Evolutionary conservation across 1,140 invertebrate genomes (phyloP), one percentile per base, ranked within the genome.

Genomic region (Helicoverpa zea): DNA sequence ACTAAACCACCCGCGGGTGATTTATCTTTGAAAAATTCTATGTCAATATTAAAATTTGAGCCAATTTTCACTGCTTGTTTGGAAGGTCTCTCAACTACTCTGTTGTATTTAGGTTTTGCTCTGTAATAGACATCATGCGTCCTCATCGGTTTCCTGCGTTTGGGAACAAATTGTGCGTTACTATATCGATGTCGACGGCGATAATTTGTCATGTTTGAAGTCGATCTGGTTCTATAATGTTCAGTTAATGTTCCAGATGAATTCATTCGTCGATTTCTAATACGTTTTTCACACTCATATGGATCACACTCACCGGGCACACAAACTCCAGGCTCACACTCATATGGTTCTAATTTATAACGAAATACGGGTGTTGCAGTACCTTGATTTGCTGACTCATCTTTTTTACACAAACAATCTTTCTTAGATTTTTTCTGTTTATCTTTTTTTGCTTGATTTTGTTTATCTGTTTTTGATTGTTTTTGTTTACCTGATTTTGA

Each of bases 41-140:
- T 81, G 72, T 86, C 81, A 75, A 89, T 88, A 70, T 78, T 88
- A 74, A 87, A 84, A 80, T 68, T 84, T 3, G 87, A 88, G 30
- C 81, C 79, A 47, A 88, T 77, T 58, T 58, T 58, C 14, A 88
- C 81, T 43, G 64, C 79, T 81, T 83, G 81, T 11, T 61, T 68
- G 3, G 61, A 10, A 23, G 56, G 16, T 29, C 23, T 58, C 56
- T 58, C 56, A 23, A 58, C 18, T 5, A 16, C 18, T 23, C 56
- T 58, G 18, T 11, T 58, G 23, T 9, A 58, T 58, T 23, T 18
- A 7, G 12, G 58, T 61, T 23, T 61, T 61, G 29, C 9, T 61
- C 58, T 30, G 9, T 59, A 30, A 58, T 23, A 10, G 23, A 18
- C 23, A 23, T 18, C 14, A 23, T 23, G 23, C 14, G 23, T 61